phyloP scores from a whole-genome alignment of 2,113 vertebrate genomes.

The Hyaena hyaena region DNA sequence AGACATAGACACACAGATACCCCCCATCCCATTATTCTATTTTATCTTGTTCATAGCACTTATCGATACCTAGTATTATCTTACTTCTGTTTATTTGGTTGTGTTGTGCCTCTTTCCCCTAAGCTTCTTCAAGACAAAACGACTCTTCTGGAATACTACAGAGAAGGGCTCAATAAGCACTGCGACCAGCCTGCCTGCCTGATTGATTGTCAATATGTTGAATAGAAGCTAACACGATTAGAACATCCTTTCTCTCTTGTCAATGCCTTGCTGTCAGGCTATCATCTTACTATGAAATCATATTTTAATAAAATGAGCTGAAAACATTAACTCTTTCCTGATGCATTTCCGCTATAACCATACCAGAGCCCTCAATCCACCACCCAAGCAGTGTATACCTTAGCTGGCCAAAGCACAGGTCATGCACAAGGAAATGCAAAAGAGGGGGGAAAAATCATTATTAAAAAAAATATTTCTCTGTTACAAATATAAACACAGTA shows the following conservation, averaged over 20 bases:
- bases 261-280: neutral
- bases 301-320: conserved; percentile 45
- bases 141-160: neutral
- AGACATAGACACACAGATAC: neutral
- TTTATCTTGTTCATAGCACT: neutral
- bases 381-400: neutral
- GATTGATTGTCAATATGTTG: neutral
- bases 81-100: neutral
- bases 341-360: neutral
- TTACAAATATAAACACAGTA: neutral
- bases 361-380: neutral
- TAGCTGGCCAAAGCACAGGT: neutral
- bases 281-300: conserved; percentile 46
- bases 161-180: neutral
- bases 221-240: conserved; percentile 31
- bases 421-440: neutral
- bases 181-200: neutral
- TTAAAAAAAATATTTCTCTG: neutral
- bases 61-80: neutral
- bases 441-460: neutral
- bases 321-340: conserved; percentile 7
- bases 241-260: neutral
- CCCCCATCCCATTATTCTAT: neutral
- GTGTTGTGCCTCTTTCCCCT: neutral
- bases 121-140: neutral